A percentile compares a stretch with the other conserved stretches of the same genome.
Evolutionary conservation across 2,113 vertebrate species (phyloP).

Genomic region (Nothobranchius furzeri): DNA sequence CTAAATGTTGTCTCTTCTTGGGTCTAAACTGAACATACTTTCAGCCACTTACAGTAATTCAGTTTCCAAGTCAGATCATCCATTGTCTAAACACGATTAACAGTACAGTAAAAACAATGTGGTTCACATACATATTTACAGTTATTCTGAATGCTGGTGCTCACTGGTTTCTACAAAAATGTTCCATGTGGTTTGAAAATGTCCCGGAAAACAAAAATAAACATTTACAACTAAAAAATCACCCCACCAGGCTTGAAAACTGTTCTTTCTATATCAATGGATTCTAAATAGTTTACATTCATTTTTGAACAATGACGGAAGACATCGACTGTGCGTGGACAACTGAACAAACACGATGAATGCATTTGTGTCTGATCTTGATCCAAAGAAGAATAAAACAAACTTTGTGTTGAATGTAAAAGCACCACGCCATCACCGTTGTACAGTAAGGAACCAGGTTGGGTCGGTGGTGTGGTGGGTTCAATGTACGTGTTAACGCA

Average conservation of each 20-base stretch:
- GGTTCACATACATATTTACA: conserved; percentile 77
- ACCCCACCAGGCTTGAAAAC: conserved; percentile 26
- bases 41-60: conserved; percentile 77
- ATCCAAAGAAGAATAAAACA: conserved; percentile 12
- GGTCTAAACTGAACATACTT: conserved; percentile 76
- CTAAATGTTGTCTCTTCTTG: conserved; percentile 74
- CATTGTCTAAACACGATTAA: conserved; percentile 73
- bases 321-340: conserved; percentile 43
- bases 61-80: conserved; percentile 72
- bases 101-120: conserved; percentile 77
- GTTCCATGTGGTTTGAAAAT: conserved; percentile 35
- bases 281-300: conserved; percentile 68
- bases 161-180: conserved; percentile 61
- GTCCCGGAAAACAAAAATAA: conserved; percentile 26
- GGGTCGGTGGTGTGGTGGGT: conserved; percentile 13
- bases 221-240: conserved; percentile 43
- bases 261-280: conserved; percentile 25
- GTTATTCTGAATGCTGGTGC: conserved; percentile 75
- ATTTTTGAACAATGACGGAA: conserved; percentile 57
- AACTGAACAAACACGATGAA: conserved; percentile 27
- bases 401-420: conserved; percentile 37
- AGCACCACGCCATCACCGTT: conserved; percentile 62
- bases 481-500: conserved; percentile 24
- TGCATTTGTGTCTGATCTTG: neutral
- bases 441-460: conserved; percentile 40